phyloP scores from a whole-genome alignment of 2,113 vertebrate species.

The Pogona vitticeps region DNA sequence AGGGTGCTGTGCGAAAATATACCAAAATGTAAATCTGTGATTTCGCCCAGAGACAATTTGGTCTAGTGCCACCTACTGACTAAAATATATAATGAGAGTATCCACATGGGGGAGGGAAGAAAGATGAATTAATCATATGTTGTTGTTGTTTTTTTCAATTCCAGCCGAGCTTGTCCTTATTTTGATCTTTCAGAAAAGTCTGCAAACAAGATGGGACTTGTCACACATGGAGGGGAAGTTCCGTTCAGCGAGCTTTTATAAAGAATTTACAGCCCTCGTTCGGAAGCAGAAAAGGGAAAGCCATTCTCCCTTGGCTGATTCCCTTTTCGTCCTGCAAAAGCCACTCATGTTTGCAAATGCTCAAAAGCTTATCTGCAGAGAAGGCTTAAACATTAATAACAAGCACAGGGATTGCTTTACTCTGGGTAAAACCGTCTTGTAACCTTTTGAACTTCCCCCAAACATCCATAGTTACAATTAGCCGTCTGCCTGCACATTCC shows the following conservation, averaged over 20 bases:
- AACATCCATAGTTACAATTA: background rate
- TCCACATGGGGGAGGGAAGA: background rate
- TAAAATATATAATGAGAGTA: background rate
- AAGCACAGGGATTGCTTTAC: background rate
- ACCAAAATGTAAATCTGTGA: background rate
- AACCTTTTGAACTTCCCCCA: background rate
- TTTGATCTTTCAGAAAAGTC: background rate
- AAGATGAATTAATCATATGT: background rate
- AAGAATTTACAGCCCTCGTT: background rate
- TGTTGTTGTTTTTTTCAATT: background rate
- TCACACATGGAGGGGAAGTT: background rate
- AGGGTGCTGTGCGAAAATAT: no score
- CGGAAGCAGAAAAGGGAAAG: background rate
- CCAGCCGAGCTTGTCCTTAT: background rate
- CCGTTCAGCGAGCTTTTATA: background rate
- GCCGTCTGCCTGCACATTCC: background rate
- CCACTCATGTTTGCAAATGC: background rate
- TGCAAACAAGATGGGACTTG: constrained; percentile 1
- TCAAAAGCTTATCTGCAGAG: background rate
- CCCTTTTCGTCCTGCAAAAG: background rate
- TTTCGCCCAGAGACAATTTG: background rate
- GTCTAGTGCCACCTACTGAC: background rate
- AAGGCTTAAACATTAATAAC: background rate
- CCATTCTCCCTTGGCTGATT: no score
- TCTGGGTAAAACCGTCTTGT: background rate